Conservation (phyloP, 2,797 vertebrate species). For the Enteromius paludinosus region DNA sequence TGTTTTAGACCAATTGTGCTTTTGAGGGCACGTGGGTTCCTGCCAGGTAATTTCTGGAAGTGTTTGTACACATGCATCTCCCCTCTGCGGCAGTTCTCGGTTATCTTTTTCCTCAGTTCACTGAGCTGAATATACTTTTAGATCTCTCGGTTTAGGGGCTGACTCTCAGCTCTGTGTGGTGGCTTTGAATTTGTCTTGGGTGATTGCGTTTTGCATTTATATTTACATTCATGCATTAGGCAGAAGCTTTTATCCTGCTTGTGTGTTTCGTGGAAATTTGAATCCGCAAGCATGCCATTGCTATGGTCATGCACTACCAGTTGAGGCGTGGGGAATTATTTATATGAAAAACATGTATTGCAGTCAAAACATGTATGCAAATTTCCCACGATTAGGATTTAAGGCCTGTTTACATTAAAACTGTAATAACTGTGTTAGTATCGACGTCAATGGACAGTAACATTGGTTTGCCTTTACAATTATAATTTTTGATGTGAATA, state of each 20-base stretch:
- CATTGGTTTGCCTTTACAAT: neutral
- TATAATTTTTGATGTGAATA: neutral
- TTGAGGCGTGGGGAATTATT: neutral
- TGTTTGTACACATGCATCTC: neutral
- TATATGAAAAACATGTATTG: neutral
- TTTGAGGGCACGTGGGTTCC: neutral
- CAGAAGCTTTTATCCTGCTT: conserved; percentile 16
- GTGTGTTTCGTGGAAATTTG: neutral
- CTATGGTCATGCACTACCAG: neutral
- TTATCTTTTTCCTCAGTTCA: conserved; percentile 18
- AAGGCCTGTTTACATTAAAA: neutral
- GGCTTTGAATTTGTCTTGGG: neutral
- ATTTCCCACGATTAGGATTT: neutral
- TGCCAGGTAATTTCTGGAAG: conserved; percentile 19
- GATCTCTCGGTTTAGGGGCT: conserved; percentile 9
- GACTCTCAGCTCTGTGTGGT: neutral
- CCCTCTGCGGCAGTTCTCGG: neutral
- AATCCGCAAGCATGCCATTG: neutral
- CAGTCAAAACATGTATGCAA: too few species aligned
- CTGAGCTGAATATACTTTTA: neutral
- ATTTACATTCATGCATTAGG: neutral
- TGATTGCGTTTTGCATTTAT: conserved; percentile 17
- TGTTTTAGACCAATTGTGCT: conserved; percentile 17
- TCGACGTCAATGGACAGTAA: neutral
- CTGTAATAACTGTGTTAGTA: neutral